Evolutionary conservation across 2,888 invertebrate genomes (phyloP).

Genomic region (Nomada hirtipes): DNA sequence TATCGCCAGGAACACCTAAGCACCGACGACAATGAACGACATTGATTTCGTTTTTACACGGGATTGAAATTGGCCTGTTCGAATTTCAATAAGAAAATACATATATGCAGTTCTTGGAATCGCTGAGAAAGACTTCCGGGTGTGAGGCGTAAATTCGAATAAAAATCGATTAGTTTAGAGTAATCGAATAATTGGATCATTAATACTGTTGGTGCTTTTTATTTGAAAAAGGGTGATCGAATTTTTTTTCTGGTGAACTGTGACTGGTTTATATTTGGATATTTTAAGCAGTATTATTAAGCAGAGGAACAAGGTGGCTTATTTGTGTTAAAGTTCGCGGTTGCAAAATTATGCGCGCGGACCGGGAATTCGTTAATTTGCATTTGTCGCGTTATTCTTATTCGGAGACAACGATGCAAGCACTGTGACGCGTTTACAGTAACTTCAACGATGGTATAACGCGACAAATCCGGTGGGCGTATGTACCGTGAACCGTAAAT

Average conservation of each 20-base stretch:
- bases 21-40: not conserved
- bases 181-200: no score
- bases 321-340: not conserved
- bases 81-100: not conserved
- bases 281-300: not conserved
- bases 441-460: slow-evolving; percentile 33
- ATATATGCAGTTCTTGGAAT: not conserved
- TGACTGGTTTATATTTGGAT: not conserved
- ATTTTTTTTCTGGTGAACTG: not conserved
- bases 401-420: slow-evolving; percentile 13
- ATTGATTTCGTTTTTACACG: slow-evolving; percentile 23
- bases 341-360: not conserved
- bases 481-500: slow-evolving; percentile 25
- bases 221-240: no score
- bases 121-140: not conserved
- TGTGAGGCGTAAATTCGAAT: no score
- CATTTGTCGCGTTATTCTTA: not conserved
- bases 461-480: slow-evolving; percentile 56
- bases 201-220: no score
- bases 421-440: slow-evolving; percentile 68
- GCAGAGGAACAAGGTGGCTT: not conserved
- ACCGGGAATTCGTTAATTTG: not conserved
- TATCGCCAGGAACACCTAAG: not conserved
- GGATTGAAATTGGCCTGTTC: slow-evolving; percentile 5
- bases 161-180: no score